Base-by-base conservation (phyloP, 2,113 vertebrate genomes). In the Varanus komodoensis region DNA sequence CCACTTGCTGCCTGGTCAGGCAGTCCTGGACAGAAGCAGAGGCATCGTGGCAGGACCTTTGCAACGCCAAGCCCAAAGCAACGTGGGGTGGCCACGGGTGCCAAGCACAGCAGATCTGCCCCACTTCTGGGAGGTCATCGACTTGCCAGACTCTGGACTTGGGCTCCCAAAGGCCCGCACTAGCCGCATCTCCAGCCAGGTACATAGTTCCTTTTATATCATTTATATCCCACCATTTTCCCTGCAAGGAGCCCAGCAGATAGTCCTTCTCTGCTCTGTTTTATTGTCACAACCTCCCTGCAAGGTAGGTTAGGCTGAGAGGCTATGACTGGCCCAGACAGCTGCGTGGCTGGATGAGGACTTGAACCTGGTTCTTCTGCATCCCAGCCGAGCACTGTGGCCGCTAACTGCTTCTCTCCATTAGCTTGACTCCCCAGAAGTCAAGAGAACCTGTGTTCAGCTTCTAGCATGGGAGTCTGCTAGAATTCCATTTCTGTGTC, bases 1-100 rank as follows among this genome's bases (percentile, higher is more conserved):
- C 97, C 0, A 96, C 94, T 75, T 98, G 98, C 90, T 96, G 97
- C 83, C 90, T 95, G 90, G 95, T 96, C 7, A 96, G 91, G 93
- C 98, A 98, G 90, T 97, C 97, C 98, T 98, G 87, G 17, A 38
- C 50, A 19, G 8, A 71, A 1, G 2, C 2, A 57, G 38, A 12
- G 15, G 11, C 9, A 9, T 44, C 29, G 23, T 3, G 17, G 32
- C 17, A 1, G 34, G 25, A 44, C 3, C 38, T 44, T 1, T 9
- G 75, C 23, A 8, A 50, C 19, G 14, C 34, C 6, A 86, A 74
- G 48, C 32, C 69, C 61, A 14, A 11, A 11, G 61, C 11, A 2
- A 19, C 3, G 17, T 64, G 38, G 38, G 38, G 38, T 44, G 38
- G 38, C 38, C 38, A 44, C 38, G 38, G 38, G 38, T 3, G 38